Evolutionary conservation across 2,797 vertebrate species (phyloP).

Genomic region (Echiichthys vipera): DNA sequence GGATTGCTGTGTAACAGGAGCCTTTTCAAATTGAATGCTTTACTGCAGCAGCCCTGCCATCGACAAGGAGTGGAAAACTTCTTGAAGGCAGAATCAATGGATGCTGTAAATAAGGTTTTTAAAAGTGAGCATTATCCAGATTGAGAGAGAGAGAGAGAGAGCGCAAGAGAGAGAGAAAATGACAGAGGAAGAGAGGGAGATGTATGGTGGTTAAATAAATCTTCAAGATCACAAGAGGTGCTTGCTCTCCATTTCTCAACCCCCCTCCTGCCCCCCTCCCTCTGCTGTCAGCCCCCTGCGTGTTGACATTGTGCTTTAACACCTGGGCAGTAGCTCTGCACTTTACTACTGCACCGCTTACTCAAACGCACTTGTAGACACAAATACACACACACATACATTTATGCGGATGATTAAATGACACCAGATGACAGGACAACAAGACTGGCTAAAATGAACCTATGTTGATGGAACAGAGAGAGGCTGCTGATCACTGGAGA

Average conservation of each 20-base stretch:
- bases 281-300: conserved; percentile 26
- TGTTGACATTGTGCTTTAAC: conserved; percentile 65
- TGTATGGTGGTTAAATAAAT: conserved; percentile 69
- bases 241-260: conserved; percentile 48
- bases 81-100: conserved; percentile 77
- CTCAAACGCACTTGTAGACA: conserved; percentile 25
- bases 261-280: conserved; percentile 6
- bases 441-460: conserved; percentile 48
- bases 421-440: conserved; percentile 64
- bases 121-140: conserved; percentile 76
- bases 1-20: conserved; percentile 66
- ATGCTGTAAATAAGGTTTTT: conserved; percentile 79
- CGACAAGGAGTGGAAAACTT: conserved; percentile 63
- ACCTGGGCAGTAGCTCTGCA: conserved; percentile 57
- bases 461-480: conserved; percentile 43
- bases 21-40: conserved; percentile 69
- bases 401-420: conserved; percentile 65
- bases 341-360: conserved; percentile 29
- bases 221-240: conserved; percentile 51
- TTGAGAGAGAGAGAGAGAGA: conserved; percentile 54
- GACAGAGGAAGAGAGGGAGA: conserved; percentile 67
- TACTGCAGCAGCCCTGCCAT: conserved; percentile 60
- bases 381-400: not conserved
- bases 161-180: conserved; percentile 45
- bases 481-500: conserved; percentile 40